Conservation (phyloP, 2,113 vertebrate genomes). For the Rhinoptilus africanus region DNA sequence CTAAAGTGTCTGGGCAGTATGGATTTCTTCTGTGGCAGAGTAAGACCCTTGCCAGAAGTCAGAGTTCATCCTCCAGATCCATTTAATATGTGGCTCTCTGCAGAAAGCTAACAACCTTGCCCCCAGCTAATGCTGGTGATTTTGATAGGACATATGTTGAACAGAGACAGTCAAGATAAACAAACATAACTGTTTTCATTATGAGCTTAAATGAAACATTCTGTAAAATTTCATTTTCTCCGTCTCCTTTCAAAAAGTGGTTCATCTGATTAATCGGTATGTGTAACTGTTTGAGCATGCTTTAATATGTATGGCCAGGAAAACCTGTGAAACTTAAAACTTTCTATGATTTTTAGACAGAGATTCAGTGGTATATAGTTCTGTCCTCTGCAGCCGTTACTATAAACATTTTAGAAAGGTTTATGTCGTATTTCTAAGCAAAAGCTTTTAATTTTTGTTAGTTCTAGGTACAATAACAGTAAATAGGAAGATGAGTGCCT, state of each 20-base stretch:
- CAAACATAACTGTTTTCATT: not conserved
- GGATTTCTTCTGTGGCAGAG: not conserved
- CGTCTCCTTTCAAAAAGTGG: not conserved
- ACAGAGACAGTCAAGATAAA: not conserved
- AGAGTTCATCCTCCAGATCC: not conserved
- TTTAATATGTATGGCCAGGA: not conserved
- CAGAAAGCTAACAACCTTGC: not conserved
- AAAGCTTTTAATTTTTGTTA: not conserved
- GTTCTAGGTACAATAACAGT: not conserved
- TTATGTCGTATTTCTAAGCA: not conserved
- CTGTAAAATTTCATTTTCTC: not conserved
- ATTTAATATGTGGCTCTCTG: not conserved
- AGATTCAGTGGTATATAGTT: not conserved
- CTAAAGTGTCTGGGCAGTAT: not conserved
- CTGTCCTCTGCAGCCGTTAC: not conserved
- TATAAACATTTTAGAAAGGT: fast-evolving
- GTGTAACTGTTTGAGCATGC: not conserved
- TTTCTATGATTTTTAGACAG: not conserved
- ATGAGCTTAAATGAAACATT: not conserved
- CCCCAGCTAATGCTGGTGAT: not conserved
- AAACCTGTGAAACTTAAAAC: not conserved
- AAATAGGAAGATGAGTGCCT: not conserved
- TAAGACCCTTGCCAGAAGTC: not conserved
- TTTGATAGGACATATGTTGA: not conserved
- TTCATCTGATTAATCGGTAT: not conserved